Evolutionary conservation across 2,888 invertebrate genomes (phyloP), one percentile per base, ranked within the genome.

Genomic region (Acleris laterana): DNA sequence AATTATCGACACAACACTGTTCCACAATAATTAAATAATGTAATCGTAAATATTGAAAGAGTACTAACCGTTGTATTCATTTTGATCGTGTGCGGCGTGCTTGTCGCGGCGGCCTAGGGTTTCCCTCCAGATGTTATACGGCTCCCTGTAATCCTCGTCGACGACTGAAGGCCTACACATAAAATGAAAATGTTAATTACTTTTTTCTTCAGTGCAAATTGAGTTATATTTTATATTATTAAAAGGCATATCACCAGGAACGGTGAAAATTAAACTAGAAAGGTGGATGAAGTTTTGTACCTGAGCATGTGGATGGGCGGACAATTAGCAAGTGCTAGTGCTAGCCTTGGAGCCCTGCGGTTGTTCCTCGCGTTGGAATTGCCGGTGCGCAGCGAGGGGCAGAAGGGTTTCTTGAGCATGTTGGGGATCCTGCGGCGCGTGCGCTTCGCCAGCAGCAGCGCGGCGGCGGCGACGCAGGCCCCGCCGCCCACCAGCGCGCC

Each of bases 401-500:
- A 93, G 77, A 90, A 91, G 1, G 88, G 90, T 75, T 88, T 94
- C 89, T 85, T 94, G 5, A 92, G 72, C 76, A 92, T 71, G 20
- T 89, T 88, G 0, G 91, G 89, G 3, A 92, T 89, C 25, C 91
- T 78, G 5, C 90, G 79, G 25, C 92, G 78, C 1, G 87, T 83
- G 22, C 86, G 81, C 68, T 90, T 90, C 0, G 95, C 95, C 19
- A 96, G 94, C 2, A 96, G 85, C 0, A 96, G 94, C 11, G 95
- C 94, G 65, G 95, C 94, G 1, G 93, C 92, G 46, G 95, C 90
- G 82, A 95, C 74, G 92, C 95, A 71, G 85, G 94, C 86, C 81
- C 95, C 74, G 84, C 95, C 79, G 83, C 95, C 81, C 83, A 89
- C 85, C 3, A 91, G 62, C 0, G 85, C 92, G 0, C 90, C 89